Evolutionary conservation across 2,888 invertebrate genomes (phyloP), one percentile per base, ranked within the genome.

Genomic region (Heliconius aoede): DNA sequence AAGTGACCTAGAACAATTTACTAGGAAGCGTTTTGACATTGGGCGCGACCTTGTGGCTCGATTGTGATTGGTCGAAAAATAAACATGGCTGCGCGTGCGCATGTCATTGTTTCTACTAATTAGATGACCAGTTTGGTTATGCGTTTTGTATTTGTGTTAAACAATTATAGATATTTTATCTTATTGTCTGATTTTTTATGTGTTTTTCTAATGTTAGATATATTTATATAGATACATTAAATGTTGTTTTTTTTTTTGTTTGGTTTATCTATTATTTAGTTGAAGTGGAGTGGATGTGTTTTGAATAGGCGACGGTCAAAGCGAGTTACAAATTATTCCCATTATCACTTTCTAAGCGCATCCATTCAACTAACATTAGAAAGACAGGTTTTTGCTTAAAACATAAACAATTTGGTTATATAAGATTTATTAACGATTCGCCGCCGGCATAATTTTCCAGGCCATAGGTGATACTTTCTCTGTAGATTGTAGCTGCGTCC

Each of bases 1-100:
- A 78, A 84, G 84, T 86, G 88, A 89, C 90, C 91, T 90, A 92
- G 91, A 89, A 90, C 87, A 86, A 88, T 86, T 88, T 84, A 89
- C 90, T 90, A 92, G 93, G 93, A 93, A 94, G 93, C 88, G 85
- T 90, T 94, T 93, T 93, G 93, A 94, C 94, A 94, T 94, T 93
- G 94, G 88, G 85, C 83, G 77, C 88, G 90, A 92, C 94, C 94
- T 94, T 93, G 92, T 83, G 83, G 80, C 80, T 82, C 79, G 81
- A 81, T 82, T 78, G 83, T 84, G 86, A 94, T 94, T 94, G 94
- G 94, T 84, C 89, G 84, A 84, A 86, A 83, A 78, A 81, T 69
- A 89, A 92, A 90, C 80, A 94, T 94, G 94, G 94, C 93, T 82
- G 84, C 89, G 89, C 87, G 83, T 83, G 87, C 91, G 90, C 91